Evolutionary conservation across 2,888 invertebrate genomes (phyloP), one percentile per base, ranked within the genome.

Genomic region (Melolontha melolontha): DNA sequence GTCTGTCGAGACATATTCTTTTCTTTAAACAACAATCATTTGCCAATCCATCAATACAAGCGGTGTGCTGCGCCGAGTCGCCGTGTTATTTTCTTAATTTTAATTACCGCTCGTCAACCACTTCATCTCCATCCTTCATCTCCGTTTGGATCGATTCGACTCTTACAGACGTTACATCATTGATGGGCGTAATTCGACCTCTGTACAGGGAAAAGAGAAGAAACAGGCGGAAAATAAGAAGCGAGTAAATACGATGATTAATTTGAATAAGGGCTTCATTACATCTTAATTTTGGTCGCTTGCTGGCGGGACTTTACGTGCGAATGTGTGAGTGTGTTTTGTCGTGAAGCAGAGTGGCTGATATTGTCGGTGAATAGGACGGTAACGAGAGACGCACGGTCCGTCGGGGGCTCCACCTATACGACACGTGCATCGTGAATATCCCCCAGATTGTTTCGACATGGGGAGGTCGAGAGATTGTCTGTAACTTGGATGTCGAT

Each of bases 381-480:
- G 59, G 63, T 71, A 71, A 71, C 70, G 71, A 71, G 64, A 66
- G 59, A 54, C 71, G 70, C 70, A 70, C 70, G 69, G 67, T 47
- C 39, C 44, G 52, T 59, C 52, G 49, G 64, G 70, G 66, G 51
- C 62, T 54, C 66, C 71, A 70, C 69, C 68, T 70, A 67, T 17
- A 16, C 10, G 44, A 47, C 59, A 59, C 59, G 59, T 59, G 59
- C 16, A 14, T 7, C 39, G 39, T 39, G 52, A 54, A 54, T 54
- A 39, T 54, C 10, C 10, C 39, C 11, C 29, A n/a, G 51, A 29
- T 29, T 51, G 12, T 22, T 12, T n/a, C 17, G 10, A 50, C 7
- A 50, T 50, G 1, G 27, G 22, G 50, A 11, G 27, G 47, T 6
- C 16, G 8, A 17, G 17, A 6, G 10, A 17, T 14, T 1, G 17